A percentile compares a stretch with the other conserved stretches of the same genome.
These are phyloP conservation scores for Nylanderia fulva DNA, from an alignment of 1,140 invertebrate species.

Conservation along the genomic window DNA sequence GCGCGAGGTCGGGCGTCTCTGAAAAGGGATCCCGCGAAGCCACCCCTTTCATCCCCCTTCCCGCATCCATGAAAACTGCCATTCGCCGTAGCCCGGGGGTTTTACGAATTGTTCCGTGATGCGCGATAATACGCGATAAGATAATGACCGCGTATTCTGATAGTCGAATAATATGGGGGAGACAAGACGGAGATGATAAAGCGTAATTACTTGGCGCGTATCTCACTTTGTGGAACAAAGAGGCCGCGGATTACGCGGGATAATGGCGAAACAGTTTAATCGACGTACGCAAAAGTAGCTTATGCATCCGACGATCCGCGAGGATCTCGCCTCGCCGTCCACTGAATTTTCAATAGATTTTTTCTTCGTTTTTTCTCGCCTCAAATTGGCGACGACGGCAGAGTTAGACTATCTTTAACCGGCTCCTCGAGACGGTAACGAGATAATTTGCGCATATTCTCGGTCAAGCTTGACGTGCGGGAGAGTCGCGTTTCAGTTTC, in stretches of 20 bases:
- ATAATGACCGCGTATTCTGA: slow-evolving; percentile 47
- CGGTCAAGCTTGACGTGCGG: slow-evolving; percentile 13
- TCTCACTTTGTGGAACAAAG: slow-evolving; percentile 27
- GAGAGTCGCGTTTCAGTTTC: slow-evolving; percentile 7
- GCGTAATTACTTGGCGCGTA: slow-evolving; percentile 47
- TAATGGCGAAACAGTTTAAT: slow-evolving; percentile 54
- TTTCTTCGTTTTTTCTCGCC: too few relatives aligned
- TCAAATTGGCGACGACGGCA: slow-evolving; percentile 42
- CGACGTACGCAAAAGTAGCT: slow-evolving; percentile 21
- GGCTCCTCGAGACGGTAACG: slow-evolving; percentile 32
- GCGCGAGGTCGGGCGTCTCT: slow-evolving; percentile 1
- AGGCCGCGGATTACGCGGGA: slow-evolving; percentile 35
- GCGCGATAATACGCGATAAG: slow-evolving; percentile 45
- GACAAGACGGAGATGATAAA: slow-evolving; percentile 38
- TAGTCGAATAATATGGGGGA: slow-evolving; percentile 41
- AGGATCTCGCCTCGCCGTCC: slow-evolving; percentile 30
- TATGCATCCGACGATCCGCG: background rate
- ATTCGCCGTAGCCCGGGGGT: slow-evolving; percentile 44
- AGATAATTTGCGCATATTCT: slow-evolving; percentile 58
- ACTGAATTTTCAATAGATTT: slow-evolving; percentile 49
- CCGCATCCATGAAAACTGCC: slow-evolving; percentile 41
- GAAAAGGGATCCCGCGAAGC: slow-evolving; percentile 41
- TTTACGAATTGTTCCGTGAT: slow-evolving; percentile 58
- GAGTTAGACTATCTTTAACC: slow-evolving; percentile 61
- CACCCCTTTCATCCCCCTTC: background rate